These are phyloP conservation scores for Drosophila kikkawai DNA, from an alignment of 1,140 invertebrate genomes.

Conservation along the genomic window DNA sequence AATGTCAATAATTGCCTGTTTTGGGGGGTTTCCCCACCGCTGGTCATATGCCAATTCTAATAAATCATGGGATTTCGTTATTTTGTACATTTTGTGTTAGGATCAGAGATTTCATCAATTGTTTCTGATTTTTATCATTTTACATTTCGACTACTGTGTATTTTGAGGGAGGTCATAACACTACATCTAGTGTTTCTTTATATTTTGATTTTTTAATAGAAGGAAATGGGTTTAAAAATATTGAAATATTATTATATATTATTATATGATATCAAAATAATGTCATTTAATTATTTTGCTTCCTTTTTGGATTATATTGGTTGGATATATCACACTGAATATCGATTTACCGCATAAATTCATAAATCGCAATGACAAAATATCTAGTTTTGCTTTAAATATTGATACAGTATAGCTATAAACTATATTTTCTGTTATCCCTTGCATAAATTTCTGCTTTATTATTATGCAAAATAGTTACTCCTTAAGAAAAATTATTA, in stretches of 20 bases:
- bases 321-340: neutral
- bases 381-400: neutral
- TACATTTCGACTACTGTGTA: slow-evolving; percentile 1
- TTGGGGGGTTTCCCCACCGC: slow-evolving; percentile 15
- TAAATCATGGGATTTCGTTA: slow-evolving; percentile 33
- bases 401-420: neutral
- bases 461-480: neutral
- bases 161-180: neutral
- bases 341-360: neutral
- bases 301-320: too few relatives aligned
- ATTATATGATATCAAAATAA: too few relatives aligned
- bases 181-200: neutral
- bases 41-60: slow-evolving; percentile 26
- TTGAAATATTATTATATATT: too few relatives aligned
- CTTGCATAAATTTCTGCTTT: too few relatives aligned
- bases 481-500: neutral
- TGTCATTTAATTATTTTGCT: too few relatives aligned
- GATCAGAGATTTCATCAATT: slow-evolving; percentile 1
- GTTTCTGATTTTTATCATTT: slow-evolving; percentile 1
- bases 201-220: too few relatives aligned
- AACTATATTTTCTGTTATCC: neutral
- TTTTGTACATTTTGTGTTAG: slow-evolving; percentile 6
- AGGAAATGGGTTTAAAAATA: too few relatives aligned
- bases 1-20: slow-evolving; percentile 24
- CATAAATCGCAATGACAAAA: neutral